Evolutionary conservation across 2,113 vertebrate species (phyloP), one percentile per base, ranked within the genome.

Genomic region (Calyptommatus sinebrachiatus): DNA sequence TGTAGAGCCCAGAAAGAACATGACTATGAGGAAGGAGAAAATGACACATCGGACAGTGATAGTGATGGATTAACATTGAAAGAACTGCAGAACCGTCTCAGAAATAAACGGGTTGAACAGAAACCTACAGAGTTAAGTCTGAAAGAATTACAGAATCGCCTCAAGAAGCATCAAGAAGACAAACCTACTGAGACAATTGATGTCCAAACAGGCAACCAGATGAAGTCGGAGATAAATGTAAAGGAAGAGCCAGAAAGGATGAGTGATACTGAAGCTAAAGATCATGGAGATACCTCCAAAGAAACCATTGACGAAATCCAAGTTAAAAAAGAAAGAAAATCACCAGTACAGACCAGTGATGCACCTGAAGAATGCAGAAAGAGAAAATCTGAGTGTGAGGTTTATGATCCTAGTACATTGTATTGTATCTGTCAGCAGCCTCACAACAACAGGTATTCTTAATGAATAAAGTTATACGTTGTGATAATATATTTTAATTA

Each of bases 371-470:
- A 91, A 0, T 22, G 60, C 0, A 83, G 83, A 83, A 92, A 91
- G 73, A 90, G 41, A 61, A 93, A 94, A 83, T 93, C 91, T 0
- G 95, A 98, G 22, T 93, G 91, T 1, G 94, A 97, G 76, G 95
- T 91, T 22, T 96, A 94, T 0, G 95, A 98, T 84, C 92, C 96
- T 10, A 95, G 91, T 11, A 89, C 95, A 2, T 83, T 97, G 5
- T 98, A 95, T 75, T 97, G 97, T 91, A 95, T 98, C 71, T 99
- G 98, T 87, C 95, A 93, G 4, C 97, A 99, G 86, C 97, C 95
- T 60, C 96, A 96, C 50, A 96, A 96, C 84, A 96, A 97, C 89
- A 97, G 98, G 98, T 98, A 91, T 50, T 93, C 61, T 61, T 3
- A 45, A 67, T 53, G 45, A 75, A 45, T 18, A n/a, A 2, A 68